phyloP scores from a whole-genome alignment of 2,113 vertebrate species.

The Cavia porcellus region DNA sequence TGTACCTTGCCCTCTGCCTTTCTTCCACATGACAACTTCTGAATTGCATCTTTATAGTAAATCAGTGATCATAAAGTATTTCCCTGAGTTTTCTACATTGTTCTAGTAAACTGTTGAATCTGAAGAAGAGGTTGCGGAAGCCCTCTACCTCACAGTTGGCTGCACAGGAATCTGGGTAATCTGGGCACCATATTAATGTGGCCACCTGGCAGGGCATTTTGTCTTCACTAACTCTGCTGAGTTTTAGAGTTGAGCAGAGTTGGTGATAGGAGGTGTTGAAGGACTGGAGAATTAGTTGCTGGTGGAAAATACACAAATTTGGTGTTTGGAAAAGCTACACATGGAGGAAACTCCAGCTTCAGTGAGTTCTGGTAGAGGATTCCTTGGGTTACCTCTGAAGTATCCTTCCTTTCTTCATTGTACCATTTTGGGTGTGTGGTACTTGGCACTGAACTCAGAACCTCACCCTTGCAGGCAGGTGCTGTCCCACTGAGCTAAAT shows the following conservation, averaged over 20 bases:
- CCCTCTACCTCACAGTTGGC: neutral
- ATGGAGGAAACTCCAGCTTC: neutral
- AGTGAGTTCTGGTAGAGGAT: neutral
- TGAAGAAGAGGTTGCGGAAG: neutral
- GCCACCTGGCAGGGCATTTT: neutral
- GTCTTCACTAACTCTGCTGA: neutral
- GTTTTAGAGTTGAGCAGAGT: neutral
- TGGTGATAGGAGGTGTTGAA: neutral
- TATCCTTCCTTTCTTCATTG: too few relatives aligned
- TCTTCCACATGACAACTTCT: neutral
- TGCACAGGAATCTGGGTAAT: neutral
- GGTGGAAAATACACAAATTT: neutral
- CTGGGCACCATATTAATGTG: neutral
- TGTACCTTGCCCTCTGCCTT: neutral
- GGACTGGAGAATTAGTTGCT: neutral
- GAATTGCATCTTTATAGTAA: neutral
- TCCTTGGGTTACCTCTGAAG: neutral
- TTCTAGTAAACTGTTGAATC: neutral
- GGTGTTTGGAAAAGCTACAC: neutral
- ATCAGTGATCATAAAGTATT: neutral
- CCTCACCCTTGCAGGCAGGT: too few relatives aligned
- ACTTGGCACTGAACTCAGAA: too few relatives aligned
- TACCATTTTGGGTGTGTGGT: too few relatives aligned
- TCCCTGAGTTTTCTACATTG: neutral
- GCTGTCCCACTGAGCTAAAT: too few relatives aligned